These are phyloP conservation scores for Ricordea florida DNA, from an alignment of 92 coral and sea anemone genomes.

Conservation along the genomic window DNA sequence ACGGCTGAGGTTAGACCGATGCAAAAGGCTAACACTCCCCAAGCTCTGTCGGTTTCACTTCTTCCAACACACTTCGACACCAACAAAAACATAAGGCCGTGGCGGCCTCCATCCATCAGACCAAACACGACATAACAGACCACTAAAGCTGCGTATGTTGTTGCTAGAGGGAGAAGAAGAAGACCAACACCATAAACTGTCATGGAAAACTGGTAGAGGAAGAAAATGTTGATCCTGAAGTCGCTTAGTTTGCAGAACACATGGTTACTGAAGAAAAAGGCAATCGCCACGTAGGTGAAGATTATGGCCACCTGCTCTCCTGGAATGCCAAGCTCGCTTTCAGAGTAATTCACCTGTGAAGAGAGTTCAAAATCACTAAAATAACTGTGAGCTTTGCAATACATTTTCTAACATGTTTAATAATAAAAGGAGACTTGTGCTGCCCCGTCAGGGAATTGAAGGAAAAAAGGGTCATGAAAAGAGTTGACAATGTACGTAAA, in stretches of 20 bases:
- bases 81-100: constrained; percentile 27
- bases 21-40: constrained; percentile 9
- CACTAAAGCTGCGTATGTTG: constrained; percentile 12
- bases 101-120: constrained; percentile 49
- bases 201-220: constrained; percentile 24
- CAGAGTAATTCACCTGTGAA: constrained; percentile 34
- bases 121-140: constrained; percentile 34
- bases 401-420: no score
- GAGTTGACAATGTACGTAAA: no score
- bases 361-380: not conserved
- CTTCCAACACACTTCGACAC: constrained; percentile 27
- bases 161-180: constrained; percentile 13
- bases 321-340: constrained; percentile 24
- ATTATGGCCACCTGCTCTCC: constrained; percentile 14
- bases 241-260: constrained; percentile 41
- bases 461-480: no score
- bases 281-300: constrained; percentile 31
- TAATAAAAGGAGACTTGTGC: no score
- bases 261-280: constrained; percentile 40
- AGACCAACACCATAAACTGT: constrained; percentile 19
- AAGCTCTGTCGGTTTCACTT: constrained; percentile 21
- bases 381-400: not conserved
- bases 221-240: constrained; percentile 16
- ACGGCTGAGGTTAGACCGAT: not conserved
- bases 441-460: no score